Evolutionary conservation across 2,888 invertebrate species (phyloP).

Genomic region (Lithophane socia): DNA sequence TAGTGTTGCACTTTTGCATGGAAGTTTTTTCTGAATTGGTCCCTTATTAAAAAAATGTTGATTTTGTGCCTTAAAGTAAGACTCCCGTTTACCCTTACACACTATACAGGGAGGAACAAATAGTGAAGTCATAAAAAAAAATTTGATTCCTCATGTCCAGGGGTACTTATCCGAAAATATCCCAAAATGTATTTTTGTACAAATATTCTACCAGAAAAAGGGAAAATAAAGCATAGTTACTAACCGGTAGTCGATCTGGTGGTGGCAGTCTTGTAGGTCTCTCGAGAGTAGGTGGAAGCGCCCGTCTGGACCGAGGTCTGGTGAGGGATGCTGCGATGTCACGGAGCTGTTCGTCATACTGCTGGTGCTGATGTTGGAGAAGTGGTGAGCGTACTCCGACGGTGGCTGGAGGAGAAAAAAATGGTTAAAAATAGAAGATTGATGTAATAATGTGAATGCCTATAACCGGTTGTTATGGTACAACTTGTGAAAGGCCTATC

Average conservation of each 20-base stretch:
- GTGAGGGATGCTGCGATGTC: slow-evolving; percentile 96
- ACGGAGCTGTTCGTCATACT: slow-evolving; percentile 93
- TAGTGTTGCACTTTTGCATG: neutral
- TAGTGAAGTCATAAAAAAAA: too few relatives aligned
- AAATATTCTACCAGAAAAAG: neutral
- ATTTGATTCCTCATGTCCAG: too few relatives aligned
- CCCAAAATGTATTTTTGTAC: neutral
- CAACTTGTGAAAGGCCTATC: too few relatives aligned
- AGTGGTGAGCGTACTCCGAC: slow-evolving; percentile 83
- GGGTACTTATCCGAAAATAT: too few relatives aligned
- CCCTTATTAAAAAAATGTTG: neutral
- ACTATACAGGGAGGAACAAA: too few relatives aligned
- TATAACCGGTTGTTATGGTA: too few relatives aligned
- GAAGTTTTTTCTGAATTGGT: neutral
- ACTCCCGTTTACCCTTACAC: too few relatives aligned
- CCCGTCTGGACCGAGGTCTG: slow-evolving; percentile 91
- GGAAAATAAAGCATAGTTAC: slow-evolving; percentile 43
- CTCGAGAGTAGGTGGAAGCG: slow-evolving; percentile 89
- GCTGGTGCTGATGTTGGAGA: slow-evolving; percentile 87
- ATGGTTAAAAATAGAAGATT: neutral
- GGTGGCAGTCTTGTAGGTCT: slow-evolving; percentile 89
- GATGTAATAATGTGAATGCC: too few relatives aligned
- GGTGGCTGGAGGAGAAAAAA: slow-evolving; percentile 63
- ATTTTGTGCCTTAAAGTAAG: neutral
- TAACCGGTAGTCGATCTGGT: slow-evolving; percentile 85